A percentile compares a stretch with the other conserved stretches of the same genome.
Evolutionary conservation across 2,888 invertebrate genomes (phyloP).

Genomic region (Drosophila greeni): DNA sequence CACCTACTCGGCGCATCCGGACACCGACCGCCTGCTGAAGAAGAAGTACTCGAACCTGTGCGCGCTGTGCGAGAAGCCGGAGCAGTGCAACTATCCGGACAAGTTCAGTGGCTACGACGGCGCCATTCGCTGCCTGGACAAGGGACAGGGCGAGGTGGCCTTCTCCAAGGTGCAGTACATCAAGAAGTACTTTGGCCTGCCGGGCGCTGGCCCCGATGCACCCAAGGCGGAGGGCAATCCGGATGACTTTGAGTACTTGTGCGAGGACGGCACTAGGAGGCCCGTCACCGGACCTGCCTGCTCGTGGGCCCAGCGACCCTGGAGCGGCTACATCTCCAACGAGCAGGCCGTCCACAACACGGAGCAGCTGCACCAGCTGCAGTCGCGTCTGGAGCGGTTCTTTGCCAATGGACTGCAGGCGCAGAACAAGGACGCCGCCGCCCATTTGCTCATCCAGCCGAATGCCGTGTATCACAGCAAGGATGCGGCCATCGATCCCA

Average conservation of each 20-base stretch:
- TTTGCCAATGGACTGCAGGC: constrained; percentile 76
- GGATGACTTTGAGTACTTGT: constrained; percentile 87
- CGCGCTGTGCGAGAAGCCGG: constrained; percentile 87
- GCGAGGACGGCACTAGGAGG: constrained; percentile 87
- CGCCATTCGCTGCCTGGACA: constrained; percentile 88
- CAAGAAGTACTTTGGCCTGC: constrained; percentile 87
- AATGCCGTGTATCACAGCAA: constrained; percentile 80
- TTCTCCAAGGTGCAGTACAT: constrained; percentile 91
- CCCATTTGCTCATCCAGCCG: constrained; percentile 83
- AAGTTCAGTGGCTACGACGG: constrained; percentile 92
- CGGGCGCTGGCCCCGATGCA: constrained; percentile 76
- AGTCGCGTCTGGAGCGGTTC: constrained; percentile 76
- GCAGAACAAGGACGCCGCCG: constrained; percentile 73
- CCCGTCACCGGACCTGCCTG: constrained; percentile 85
- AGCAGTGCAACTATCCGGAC: constrained; percentile 89
- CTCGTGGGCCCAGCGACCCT: constrained; percentile 91
- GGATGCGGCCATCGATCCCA: constrained; percentile 80
- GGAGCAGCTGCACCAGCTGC: constrained; percentile 73
- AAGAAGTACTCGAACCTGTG: constrained; percentile 88
- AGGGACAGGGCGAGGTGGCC: constrained; percentile 90
- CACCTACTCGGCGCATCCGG: constrained; percentile 87
- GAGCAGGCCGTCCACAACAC: constrained; percentile 79
- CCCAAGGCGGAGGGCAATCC: constrained; percentile 81
- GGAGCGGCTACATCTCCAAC: constrained; percentile 88
- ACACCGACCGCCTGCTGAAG: constrained; percentile 85